Evolutionary conservation across 2,888 invertebrate genomes (phyloP), one percentile per base, ranked within the genome.

Genomic region (Orthosia incerta): DNA sequence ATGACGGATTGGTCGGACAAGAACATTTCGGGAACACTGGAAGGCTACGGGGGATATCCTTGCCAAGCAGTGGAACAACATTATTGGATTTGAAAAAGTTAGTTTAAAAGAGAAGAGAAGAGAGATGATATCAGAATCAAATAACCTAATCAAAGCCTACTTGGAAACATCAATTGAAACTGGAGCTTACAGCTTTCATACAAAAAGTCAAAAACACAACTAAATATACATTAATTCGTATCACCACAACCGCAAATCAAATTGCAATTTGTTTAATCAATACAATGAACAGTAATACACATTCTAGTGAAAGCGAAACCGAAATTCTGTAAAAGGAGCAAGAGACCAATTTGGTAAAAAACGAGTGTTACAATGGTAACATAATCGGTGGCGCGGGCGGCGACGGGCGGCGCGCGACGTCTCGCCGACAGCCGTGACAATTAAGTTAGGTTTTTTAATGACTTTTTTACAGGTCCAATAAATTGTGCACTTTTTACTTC

Each of bases 401-500:
- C 76, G 74, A 74, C 77, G 78, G 71, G 67, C 76, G 74, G 78
- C 76, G 79, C 70, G 83, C 78, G 79, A 67, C 87, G 84, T 82
- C 86, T 80, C 70, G 80, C 83, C 80, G 92, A 92, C 91, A 92
- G 79, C 89, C 94, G 93, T 93, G 90, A 93, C 94, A 95, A 95
- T 95, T 92, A 91, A 94, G 92, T 95, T 95, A 94, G 76, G 91
- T 94, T 95, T 94, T 95, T 92, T 88, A 85, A 80, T 85, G 69
- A 85, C 83, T 91, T 87, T 90, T 90, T 90, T 75, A 73, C 76
- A 51, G 65, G 31, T 67, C 74, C 77, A 79, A 82, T 83, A 87
- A 89, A 86, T 88, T 88, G 85, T 85, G 82, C 74, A 81, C 83
- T 90, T 88, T 88, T 90, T 90, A 85, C 79, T 73, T 68, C 71